These are phyloP conservation scores for Okamejei kenojei DNA, from an alignment of 2,797 vertebrate species.

Conservation along the genomic window DNA sequence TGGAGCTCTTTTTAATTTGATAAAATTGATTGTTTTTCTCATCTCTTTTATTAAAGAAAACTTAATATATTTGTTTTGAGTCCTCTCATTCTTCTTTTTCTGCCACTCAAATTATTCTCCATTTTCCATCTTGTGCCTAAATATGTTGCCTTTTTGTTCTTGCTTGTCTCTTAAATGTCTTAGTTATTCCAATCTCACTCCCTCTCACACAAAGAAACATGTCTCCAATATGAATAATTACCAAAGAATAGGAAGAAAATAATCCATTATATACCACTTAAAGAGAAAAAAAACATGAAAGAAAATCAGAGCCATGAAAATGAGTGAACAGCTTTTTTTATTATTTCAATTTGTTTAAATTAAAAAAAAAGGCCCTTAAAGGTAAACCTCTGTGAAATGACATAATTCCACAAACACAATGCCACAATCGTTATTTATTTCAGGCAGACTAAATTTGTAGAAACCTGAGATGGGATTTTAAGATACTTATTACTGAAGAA, in stretches of 20 bases:
- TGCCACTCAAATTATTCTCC: background rate
- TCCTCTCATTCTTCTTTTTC: background rate
- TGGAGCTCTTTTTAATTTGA: background rate
- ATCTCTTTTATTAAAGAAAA: background rate
- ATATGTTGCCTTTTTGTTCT: background rate
- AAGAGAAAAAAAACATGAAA: background rate
- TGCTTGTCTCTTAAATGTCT: background rate
- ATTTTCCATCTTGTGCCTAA: background rate
- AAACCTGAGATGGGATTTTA: background rate
- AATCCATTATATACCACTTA: background rate
- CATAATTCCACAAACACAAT: background rate
- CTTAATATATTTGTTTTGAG: background rate
- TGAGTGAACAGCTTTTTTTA: background rate
- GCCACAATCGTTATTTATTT: background rate
- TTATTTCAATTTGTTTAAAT: background rate
- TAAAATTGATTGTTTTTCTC: slow-evolving; percentile 32
- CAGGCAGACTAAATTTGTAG: background rate
- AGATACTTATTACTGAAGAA: background rate
- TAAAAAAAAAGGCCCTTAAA: background rate
- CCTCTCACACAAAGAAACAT: background rate
- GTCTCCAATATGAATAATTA: background rate
- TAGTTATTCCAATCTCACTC: background rate
- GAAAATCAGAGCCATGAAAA: background rate
- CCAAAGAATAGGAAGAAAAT: background rate
- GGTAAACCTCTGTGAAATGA: background rate